Conservation (phyloP, 2,797 vertebrate species). For the Graptemys geographica region DNA sequence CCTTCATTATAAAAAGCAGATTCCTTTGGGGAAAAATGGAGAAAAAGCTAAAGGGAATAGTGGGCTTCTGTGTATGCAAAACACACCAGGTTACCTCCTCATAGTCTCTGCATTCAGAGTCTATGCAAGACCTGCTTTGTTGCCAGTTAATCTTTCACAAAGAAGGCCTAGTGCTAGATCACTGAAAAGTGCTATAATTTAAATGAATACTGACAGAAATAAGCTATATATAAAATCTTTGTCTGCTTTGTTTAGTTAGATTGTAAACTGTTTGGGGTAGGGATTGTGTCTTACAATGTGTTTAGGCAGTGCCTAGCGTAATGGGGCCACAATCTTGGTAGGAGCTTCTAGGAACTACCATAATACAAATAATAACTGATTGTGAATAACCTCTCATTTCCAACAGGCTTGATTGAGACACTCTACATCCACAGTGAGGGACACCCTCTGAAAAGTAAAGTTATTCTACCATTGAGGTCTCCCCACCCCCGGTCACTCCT, state of each 20-base stretch:
- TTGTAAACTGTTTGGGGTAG: neutral
- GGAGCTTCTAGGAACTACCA: neutral
- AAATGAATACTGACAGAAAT: neutral
- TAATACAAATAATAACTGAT: neutral
- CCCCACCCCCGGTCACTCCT: neutral
- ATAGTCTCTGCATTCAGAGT: neutral
- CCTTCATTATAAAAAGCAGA: neutral
- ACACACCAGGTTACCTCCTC: neutral
- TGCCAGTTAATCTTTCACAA: neutral
- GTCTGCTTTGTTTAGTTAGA: neutral
- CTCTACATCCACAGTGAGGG: neutral
- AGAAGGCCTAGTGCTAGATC: neutral
- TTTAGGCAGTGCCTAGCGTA: neutral
- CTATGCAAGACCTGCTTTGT: neutral
- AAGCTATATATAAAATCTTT: neutral
- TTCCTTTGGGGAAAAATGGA: neutral
- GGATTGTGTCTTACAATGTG: neutral
- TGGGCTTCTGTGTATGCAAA: neutral
- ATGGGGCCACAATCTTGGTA: neutral
- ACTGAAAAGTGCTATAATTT: neutral
- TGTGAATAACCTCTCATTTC: rapidly evolving
- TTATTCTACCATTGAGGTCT: neutral
- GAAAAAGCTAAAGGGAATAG: slow-evolving; percentile 1
- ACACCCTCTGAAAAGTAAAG: neutral
- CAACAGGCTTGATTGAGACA: neutral